Percentiles rank a stretch among this genome's conserved stretches.
phyloP scores from a whole-genome alignment of 1,140 invertebrate species.

The Drosophila pseudoobscura region DNA sequence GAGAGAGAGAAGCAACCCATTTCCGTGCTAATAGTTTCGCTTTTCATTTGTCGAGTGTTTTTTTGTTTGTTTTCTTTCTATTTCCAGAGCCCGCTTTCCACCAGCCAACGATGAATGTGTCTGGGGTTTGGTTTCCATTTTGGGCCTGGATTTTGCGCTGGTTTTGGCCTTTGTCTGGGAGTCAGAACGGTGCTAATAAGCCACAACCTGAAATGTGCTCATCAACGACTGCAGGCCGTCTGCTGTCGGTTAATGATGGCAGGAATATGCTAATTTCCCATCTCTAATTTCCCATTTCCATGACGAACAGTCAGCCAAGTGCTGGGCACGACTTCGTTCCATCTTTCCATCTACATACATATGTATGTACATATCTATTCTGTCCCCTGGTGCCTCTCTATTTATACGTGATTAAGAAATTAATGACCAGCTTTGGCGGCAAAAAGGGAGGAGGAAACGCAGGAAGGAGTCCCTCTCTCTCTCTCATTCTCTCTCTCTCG shows the following conservation, averaged over 20 bases:
- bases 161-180: constrained; percentile 12
- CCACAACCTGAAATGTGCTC: constrained; percentile 30
- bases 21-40: constrained; percentile 69
- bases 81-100: constrained; percentile 13
- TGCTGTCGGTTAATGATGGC: constrained; percentile 56
- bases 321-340: constrained; percentile 32
- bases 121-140: constrained; percentile 2
- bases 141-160: constrained; percentile 14
- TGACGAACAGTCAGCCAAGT: constrained; percentile 52
- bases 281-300: constrained; percentile 35
- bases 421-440: constrained; percentile 56
- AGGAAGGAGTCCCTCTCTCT: neutral
- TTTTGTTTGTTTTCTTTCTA: constrained; percentile 22
- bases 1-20: constrained; percentile 17
- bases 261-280: constrained; percentile 70
- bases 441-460: constrained; percentile 9
- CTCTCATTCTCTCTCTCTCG: too few species aligned
- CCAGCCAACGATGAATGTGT: neutral
- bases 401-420: constrained; percentile 58
- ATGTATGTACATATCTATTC: too few species aligned
- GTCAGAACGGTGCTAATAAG: constrained; percentile 26
- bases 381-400: too few species aligned
- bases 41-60: constrained; percentile 64
- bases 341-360: neutral
- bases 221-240: constrained; percentile 42